Conservation (phyloP, 1,140 invertebrate genomes). For the Pomacea maculata region DNA sequence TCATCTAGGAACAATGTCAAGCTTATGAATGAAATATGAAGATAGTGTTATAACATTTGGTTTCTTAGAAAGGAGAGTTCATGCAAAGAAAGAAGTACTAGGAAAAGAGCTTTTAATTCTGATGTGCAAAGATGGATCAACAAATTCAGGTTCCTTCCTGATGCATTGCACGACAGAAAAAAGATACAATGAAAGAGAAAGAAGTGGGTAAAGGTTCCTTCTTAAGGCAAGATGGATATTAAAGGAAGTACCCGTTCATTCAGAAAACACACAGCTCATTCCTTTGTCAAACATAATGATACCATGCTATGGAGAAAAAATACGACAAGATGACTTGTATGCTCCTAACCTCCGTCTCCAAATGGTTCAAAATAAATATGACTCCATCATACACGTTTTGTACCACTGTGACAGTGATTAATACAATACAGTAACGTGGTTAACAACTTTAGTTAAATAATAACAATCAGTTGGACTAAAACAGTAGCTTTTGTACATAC, state of each 20-base stretch:
- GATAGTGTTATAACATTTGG: constrained; percentile 11
- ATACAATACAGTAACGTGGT: constrained; percentile 35
- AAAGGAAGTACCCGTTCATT: constrained; percentile 34
- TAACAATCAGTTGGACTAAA: constrained; percentile 49
- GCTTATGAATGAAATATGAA: constrained; percentile 18
- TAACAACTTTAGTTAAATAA: constrained; percentile 53
- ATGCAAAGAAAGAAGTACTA: background rate
- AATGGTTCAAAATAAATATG: constrained; percentile 37
- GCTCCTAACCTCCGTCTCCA: constrained; percentile 1
- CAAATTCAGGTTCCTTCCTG: background rate
- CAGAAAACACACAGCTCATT: constrained; percentile 28
- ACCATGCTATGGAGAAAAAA: constrained; percentile 26
- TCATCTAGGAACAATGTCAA: constrained; percentile 29
- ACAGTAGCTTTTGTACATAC: constrained; percentile 32
- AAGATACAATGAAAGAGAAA: constrained; percentile 7
- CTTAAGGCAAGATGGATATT: constrained; percentile 20
- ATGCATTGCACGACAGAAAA: background rate
- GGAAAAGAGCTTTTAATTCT: background rate
- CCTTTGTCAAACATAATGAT: constrained; percentile 28
- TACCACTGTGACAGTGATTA: constrained; percentile 30
- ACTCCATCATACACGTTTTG: constrained; percentile 23
- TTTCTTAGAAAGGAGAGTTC: background rate
- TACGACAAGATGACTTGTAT: constrained; percentile 10
- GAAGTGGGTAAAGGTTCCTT: background rate
- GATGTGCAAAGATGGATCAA: constrained; percentile 6